Base-by-base conservation (phyloP, 1,140 invertebrate species). In the Papilio aristodemus region DNA sequence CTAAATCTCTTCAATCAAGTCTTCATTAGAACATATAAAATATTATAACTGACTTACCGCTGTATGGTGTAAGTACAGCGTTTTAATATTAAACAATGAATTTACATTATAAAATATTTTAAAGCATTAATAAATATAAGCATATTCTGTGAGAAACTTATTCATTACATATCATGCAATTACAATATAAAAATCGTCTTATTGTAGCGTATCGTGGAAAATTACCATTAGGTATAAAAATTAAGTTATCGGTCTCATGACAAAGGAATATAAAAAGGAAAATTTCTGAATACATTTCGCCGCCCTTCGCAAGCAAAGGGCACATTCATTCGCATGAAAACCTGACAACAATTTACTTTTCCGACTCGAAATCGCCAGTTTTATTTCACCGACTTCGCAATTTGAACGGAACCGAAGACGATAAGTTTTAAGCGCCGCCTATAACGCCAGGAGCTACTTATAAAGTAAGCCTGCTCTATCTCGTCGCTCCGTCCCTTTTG, bases 381-480 rank as follows among this genome's bases (percentile, higher is more conserved):
- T 71, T 71, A 68, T 68, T 71, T 68, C 68, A 58, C 38, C 43
- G 62, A 69, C 63, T 68, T 57, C 25, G 60, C 43, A 70, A 75
- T 75, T 62, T 72, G 39, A 63, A 60, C 71, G 63, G 71, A 73
- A 72, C 46, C 71, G 59, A 68, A 69, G 62, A 58, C 25, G 70
- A 62, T 67, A 75, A 71, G 67, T 68, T 77, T 68, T 43, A 67
- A 72, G 72, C 69, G 46, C 22, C 43, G 43, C 39, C 68, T 63
- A 70, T 62, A 62, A 37, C 54, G 70, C 63, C 69, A 74, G 41
- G 64, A 67, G 70, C 59, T 71, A 69, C 68, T 73, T 72, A 69
- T 39, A 39, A 62, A 36, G 36, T 62, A 37, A 38, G 36, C 32
- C 32, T 39, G 10, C 36, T 62, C 59, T 22, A 22, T 38, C 36